Conservation (phyloP, 1,140 invertebrate genomes). For the Cherax destructor region DNA sequence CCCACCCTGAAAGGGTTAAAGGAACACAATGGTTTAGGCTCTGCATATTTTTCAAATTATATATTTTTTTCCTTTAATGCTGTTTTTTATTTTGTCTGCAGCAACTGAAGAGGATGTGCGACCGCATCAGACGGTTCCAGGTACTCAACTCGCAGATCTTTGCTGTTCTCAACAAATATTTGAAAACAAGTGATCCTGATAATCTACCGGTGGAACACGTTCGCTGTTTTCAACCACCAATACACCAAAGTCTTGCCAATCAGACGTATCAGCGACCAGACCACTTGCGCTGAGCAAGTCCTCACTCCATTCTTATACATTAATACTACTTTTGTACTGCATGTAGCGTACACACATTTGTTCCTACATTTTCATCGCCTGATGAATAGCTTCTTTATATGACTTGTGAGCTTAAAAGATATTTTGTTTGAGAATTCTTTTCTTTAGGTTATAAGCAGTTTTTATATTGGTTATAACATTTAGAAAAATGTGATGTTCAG, state of each 20-base stretch:
- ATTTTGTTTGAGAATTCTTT: neutral
- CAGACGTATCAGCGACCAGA: conserved; percentile 74
- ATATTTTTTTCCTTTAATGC: neutral
- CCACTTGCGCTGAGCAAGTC: conserved; percentile 58
- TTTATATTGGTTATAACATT: neutral
- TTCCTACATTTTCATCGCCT: neutral
- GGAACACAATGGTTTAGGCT: no score
- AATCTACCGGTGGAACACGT: conserved; percentile 96
- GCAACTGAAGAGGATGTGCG: conserved; percentile 97
- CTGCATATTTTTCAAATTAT: no score
- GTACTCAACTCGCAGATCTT: conserved; percentile 99
- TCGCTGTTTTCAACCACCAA: conserved; percentile 95
- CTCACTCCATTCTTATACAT: neutral
- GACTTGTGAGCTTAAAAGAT: neutral
- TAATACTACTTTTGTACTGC: neutral
- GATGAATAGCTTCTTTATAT: neutral
- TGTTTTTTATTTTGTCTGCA: conserved; percentile 74
- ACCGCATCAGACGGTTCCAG: conserved; percentile 97
- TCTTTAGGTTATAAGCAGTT: neutral
- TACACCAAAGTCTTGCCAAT: conserved; percentile 84
- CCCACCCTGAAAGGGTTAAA: no score
- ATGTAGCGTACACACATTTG: neutral
- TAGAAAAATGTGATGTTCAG: neutral
- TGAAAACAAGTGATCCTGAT: conserved; percentile 89
- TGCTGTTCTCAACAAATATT: conserved; percentile 96